Conservation (phyloP, 2,113 vertebrate species). For the Scopus umbretta region DNA sequence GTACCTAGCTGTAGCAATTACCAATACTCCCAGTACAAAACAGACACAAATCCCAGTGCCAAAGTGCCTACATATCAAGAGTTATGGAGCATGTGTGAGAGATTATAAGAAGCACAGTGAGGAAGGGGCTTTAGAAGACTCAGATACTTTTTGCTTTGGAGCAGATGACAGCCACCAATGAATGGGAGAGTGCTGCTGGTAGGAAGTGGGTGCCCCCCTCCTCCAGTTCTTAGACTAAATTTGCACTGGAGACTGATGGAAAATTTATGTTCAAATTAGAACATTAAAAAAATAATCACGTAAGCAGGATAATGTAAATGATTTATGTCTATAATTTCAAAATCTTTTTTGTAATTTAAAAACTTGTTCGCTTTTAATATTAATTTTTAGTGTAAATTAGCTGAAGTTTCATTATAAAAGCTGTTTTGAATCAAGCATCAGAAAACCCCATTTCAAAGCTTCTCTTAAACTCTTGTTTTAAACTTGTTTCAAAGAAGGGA, state of each 20-base stretch:
- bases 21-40: not conserved
- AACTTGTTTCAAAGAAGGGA: not conserved
- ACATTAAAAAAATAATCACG: not conserved
- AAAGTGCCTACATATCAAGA: not conserved
- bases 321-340: not conserved
- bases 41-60: not conserved
- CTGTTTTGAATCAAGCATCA: not conserved
- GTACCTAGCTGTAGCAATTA: not conserved
- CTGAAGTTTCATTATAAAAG: not conserved
- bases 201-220: accelerated
- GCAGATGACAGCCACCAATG: not conserved
- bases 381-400: not conserved
- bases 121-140: not conserved
- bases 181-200: not conserved
- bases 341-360: not conserved
- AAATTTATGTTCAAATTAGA: not conserved
- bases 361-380: not conserved
- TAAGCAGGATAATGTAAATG: not conserved
- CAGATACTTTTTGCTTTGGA: not conserved
- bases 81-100: not conserved
- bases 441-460: not conserved
- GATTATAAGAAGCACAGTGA: not conserved
- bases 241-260: not conserved
- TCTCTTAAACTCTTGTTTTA: not conserved
- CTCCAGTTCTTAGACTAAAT: not conserved